Evolutionary conservation across 2,888 invertebrate genomes (phyloP), one percentile per base, ranked within the genome.

Genomic region (Lypha dubia): DNA sequence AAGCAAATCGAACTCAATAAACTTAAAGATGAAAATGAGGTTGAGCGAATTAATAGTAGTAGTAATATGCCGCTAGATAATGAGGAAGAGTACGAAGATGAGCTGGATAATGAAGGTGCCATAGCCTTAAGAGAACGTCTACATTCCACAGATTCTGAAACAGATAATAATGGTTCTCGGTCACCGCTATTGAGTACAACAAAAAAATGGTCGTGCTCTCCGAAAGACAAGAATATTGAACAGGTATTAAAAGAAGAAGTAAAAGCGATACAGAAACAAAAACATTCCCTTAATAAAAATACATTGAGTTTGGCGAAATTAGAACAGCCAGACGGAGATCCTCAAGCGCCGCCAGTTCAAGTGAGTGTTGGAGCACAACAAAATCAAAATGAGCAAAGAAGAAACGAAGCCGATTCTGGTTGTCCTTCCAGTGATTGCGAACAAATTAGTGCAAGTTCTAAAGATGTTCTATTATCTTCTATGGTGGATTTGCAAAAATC

Each of bases 101-200:
- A 84, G 9, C 35, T 80, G 41, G 83, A 85, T 22, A 79, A 76
- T 13, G 73, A 70, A 46, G 79, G 79, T 15, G 81, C 73, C n/a
- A 28, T 79, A 49, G 86, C 58, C 87, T 87, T 74, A 86, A 87
- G 90, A 75, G 87, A 89, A 17, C 88, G 89, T 22, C 87, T 89
- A 68, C 90, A 90, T 84, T 90, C 90, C 91, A 95, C 95, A 28
- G 94, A 94, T 86, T 93, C 93, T 2, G 96, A 95, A 90, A 95
- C 94, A 9, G 95, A 95, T 89, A 95, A 95, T 89, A 94, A 94
- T 88, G 95, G 95, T 0, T 95, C 95, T 2, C 93, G 95, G 44
- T 96, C 95, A 1, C 96, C 96, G 0, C 90, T 96, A 73, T 92
- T 96, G 13, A 94, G 95, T 84, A 92, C 93, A 58, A 88, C 56